phyloP scores from a whole-genome alignment of 2,888 invertebrate genomes.

The Protonemura montana region DNA sequence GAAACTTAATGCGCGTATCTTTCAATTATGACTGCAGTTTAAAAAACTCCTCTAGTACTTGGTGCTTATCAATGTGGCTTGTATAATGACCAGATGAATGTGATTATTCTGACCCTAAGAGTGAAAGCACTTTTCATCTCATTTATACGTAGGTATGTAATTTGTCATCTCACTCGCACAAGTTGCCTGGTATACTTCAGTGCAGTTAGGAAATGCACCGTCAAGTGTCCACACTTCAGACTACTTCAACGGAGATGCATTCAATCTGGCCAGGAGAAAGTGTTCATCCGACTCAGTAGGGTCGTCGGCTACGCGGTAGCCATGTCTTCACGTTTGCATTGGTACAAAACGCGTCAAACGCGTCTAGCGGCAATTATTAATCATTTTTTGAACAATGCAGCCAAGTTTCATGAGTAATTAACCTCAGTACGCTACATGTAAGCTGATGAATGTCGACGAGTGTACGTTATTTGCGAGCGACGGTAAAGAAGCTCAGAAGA shows the following conservation, averaged over 20 bases:
- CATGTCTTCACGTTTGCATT: background rate
- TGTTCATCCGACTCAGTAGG: background rate
- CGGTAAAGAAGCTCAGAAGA: background rate
- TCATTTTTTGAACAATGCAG: background rate
- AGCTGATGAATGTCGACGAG: no score
- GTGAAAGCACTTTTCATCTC: background rate
- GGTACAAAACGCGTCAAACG: background rate
- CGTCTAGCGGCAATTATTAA: background rate
- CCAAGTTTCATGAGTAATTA: background rate
- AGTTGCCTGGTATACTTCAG: background rate
- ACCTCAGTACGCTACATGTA: background rate
- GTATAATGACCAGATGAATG: no score
- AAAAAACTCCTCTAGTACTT: no score
- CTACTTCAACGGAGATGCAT: background rate
- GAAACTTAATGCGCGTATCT: no score
- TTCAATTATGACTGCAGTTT: no score
- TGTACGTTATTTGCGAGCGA: background rate
- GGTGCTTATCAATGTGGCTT: no score
- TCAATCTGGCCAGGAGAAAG: background rate
- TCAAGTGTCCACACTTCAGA: background rate
- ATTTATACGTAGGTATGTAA: background rate
- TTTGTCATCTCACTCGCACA: background rate
- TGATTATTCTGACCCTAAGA: background rate
- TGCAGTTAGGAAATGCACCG: background rate
- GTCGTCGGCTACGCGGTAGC: background rate